A percentile compares a stretch with the other conserved stretches of the same genome.
Evolutionary conservation across 2,888 invertebrate species (phyloP).

Genomic region (Orchesellides sinensis): DNA sequence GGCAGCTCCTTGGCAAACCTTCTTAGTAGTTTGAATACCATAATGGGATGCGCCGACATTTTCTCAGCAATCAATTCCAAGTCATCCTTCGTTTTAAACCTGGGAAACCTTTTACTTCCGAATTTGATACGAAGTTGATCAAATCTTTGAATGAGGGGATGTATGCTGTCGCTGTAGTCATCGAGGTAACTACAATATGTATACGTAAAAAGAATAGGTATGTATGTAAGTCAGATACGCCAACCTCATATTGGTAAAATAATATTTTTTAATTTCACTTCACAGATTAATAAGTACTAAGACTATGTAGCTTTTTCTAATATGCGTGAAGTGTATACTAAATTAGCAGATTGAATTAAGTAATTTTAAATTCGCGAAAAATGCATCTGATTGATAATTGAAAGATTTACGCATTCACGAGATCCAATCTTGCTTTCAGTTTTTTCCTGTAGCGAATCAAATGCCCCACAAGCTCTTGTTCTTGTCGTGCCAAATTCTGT

Average conservation of each 20-base stretch:
- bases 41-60: slow-evolving; percentile 70
- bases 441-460: slow-evolving; percentile 59
- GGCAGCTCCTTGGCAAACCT: slow-evolving; percentile 68
- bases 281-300: neutral
- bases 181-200: slow-evolving; percentile 68
- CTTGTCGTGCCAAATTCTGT: slow-evolving; percentile 69
- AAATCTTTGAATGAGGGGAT: slow-evolving; percentile 25
- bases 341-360: slow-evolving; percentile 4
- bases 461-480: slow-evolving; percentile 66
- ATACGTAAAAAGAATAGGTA: neutral
- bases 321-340: too few species aligned
- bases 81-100: slow-evolving; percentile 51
- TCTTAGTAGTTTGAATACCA: slow-evolving; percentile 70
- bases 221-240: too few species aligned
- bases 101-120: slow-evolving; percentile 29
- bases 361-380: neutral
- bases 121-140: slow-evolving; percentile 2
- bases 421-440: slow-evolving; percentile 55
- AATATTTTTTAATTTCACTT: neutral
- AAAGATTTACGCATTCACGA: slow-evolving; percentile 58
- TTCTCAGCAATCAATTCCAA: slow-evolving; percentile 59
- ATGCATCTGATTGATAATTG: neutral
- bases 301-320: neutral
- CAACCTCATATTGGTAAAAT: neutral
- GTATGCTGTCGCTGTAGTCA: slow-evolving; percentile 69